Base-by-base conservation (phyloP, 2,797 vertebrate genomes). In the Enoplosus armatus region DNA sequence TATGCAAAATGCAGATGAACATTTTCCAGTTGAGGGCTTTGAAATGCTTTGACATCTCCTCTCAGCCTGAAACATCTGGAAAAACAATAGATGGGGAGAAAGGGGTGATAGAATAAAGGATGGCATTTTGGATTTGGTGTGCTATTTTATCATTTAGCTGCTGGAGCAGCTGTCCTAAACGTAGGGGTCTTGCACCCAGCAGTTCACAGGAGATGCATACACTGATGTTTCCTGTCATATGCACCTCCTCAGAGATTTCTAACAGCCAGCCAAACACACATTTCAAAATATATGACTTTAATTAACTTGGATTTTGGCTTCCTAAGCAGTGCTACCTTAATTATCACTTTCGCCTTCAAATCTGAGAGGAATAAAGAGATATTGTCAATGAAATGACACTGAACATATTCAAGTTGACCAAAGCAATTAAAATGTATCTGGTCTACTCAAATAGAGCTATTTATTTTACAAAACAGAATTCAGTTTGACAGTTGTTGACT, bases 1-100 rank as follows among this genome's bases (percentile, higher is more conserved):
- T 92, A 91, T 91, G 87, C 84, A 83, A 88, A 92, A 90, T 85
- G 80, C 61, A 82, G 85, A 92, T 90, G 58, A 90, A 84, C 65
- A 81, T 91, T 93, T 89, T 91, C 80, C 84, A 87, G 78, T 85
- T 78, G 75, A 93, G 58, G 70, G 89, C 83, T 90, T 87, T 89
- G 60, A 82, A 87, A 91, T 66, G 84, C 85, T 88, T 89, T 92
- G 87, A 87, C 74, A 86, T 93, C 77, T 85, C 61, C 43, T 77
- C 72, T 87, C 76, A 48, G 24, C 61, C 85, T 81, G 76, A 91
- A 87, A 89, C 69, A 82, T 86, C 71, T 77, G 62, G 71, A 75
- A 79, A 86, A 90, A 83, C 74, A 91, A 79, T 81, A 71, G 58
- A 50, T 60, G 15, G 39, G 62, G 66, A 72, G 27, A 80, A 63